These are phyloP conservation scores for Telmatherina bonti DNA, from an alignment of 2,797 vertebrate genomes.

Conservation along the genomic window DNA sequence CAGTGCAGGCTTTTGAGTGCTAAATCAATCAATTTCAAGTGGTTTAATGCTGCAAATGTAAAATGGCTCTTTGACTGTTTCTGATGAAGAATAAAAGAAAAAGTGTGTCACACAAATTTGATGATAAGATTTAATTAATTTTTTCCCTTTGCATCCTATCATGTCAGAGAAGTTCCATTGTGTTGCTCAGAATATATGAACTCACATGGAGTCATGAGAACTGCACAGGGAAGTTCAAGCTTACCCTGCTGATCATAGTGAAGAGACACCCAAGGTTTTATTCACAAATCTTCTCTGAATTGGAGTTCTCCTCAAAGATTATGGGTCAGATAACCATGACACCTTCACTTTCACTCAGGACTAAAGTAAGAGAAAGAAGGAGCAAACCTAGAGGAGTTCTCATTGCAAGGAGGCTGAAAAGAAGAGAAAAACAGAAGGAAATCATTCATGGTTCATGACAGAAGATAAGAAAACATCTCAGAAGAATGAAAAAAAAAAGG, in stretches of 20 bases:
- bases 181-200: conserved; percentile 1
- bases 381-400: conserved; percentile 38
- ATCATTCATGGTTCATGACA: conserved; percentile 60
- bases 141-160: neutral
- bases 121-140: neutral
- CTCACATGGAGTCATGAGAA: neutral
- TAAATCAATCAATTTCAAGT: conserved; percentile 46
- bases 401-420: conserved; percentile 13
- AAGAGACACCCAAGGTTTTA: conserved; percentile 38
- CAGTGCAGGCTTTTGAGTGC: conserved; percentile 33
- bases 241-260: conserved; percentile 19
- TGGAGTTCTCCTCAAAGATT: conserved; percentile 41
- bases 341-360: conserved; percentile 62
- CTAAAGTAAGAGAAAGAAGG: conserved; percentile 32
- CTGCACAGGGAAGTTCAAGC: conserved; percentile 14
- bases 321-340: conserved; percentile 56
- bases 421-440: conserved; percentile 41
- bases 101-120: conserved; percentile 5
- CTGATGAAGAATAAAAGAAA: conserved; percentile 3
- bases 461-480: conserved; percentile 31
- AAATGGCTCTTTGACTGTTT: conserved; percentile 37
- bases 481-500: conserved; percentile 34
- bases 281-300: conserved; percentile 56
- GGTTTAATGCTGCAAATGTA: conserved; percentile 20
- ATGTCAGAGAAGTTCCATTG: neutral